A percentile compares a stretch with the other conserved stretches of the same genome.
These are phyloP conservation scores for Pteria penguin DNA, from an alignment of 2,888 invertebrate genomes.

Conservation along the genomic window DNA sequence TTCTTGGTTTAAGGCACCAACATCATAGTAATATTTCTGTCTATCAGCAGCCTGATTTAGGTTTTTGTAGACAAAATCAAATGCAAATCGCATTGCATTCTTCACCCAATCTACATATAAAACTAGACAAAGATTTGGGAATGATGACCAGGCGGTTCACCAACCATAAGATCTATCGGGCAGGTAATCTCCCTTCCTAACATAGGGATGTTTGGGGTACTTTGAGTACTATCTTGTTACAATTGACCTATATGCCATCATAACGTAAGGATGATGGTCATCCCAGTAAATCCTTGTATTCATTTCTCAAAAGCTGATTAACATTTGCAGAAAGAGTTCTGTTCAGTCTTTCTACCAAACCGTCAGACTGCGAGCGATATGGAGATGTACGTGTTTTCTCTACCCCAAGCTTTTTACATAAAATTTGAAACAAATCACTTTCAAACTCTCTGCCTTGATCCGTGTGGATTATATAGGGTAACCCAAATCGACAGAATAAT, in stretches of 20 bases:
- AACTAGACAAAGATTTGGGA: neutral
- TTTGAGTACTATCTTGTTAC: constrained; percentile 42
- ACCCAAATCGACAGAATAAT: constrained; percentile 35
- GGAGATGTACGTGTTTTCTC: constrained; percentile 42
- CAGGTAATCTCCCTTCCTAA: constrained; percentile 40
- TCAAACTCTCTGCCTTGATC: constrained; percentile 44
- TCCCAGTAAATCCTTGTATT: constrained; percentile 46
- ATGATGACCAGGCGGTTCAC: neutral
- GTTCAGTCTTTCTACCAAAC: constrained; percentile 44
- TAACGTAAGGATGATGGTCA: constrained; percentile 39
- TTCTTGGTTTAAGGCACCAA: constrained; percentile 3
- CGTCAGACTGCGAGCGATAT: constrained; percentile 11
- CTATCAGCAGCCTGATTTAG: constrained; percentile 4
- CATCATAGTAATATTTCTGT: constrained; percentile 25
- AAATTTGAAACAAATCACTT: constrained; percentile 27
- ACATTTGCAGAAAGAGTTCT: constrained; percentile 36
- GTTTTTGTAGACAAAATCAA: constrained; percentile 10
- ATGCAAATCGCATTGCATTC: constrained; percentile 2
- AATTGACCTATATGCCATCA: constrained; percentile 41
- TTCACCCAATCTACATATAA: constrained; percentile 20
- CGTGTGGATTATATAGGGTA: constrained; percentile 3
- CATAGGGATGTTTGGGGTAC: constrained; percentile 40
- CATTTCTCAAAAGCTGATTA: constrained; percentile 28
- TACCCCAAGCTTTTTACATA: constrained; percentile 40
- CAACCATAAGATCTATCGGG: constrained; percentile 45